Evolutionary conservation across 1,140 invertebrate species (phyloP).

Genomic region (Ganaspis sp.): DNA sequence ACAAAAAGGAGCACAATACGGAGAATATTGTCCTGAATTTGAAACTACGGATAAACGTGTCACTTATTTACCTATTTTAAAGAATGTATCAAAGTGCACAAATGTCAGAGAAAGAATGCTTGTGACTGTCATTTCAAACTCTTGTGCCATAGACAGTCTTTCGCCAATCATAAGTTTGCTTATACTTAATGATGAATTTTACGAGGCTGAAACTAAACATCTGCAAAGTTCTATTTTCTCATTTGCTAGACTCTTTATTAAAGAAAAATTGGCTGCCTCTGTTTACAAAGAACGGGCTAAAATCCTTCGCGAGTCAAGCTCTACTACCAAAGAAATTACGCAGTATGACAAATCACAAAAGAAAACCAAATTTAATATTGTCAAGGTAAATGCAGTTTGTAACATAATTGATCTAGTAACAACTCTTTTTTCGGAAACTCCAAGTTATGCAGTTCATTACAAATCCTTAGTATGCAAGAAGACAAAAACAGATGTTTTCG

Average conservation of each 20-base stretch:
- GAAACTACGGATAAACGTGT: not conserved
- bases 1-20: not conserved
- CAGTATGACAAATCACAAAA: not conserved
- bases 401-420: not conserved
- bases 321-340: not conserved
- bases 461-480: not conserved
- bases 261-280: not conserved
- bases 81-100: slow-evolving; percentile 9
- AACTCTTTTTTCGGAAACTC: not conserved
- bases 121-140: not conserved
- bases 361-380: not conserved
- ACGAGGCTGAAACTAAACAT: not conserved
- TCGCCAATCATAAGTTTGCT: not conserved
- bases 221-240: not conserved
- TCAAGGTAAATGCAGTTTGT: not conserved
- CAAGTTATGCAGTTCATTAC: not conserved
- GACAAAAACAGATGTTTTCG: not conserved
- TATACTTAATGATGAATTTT: not conserved
- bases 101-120: not conserved
- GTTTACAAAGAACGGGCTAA: not conserved
- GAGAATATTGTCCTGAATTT: slow-evolving; percentile 19
- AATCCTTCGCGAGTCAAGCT: not conserved
- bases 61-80: not conserved
- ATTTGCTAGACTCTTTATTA: not conserved
- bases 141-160: slow-evolving; percentile 22